Base-by-base conservation (phyloP, 2,888 invertebrate genomes). In the Pyralis farinalis region DNA sequence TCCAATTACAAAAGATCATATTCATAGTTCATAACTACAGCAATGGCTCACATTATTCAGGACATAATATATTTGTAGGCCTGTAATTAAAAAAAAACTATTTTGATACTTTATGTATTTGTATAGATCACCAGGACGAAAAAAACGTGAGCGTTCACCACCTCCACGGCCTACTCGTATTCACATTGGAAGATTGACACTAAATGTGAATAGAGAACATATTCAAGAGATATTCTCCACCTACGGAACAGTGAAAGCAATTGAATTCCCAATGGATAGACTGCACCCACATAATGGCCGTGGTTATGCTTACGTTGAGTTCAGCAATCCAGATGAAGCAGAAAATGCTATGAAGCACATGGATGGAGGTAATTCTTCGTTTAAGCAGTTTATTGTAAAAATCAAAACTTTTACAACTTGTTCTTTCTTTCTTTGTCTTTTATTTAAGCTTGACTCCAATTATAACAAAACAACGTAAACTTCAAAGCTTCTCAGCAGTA, bases 331-430 rank as follows among this genome's bases (percentile, higher is more conserved):
- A 0, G 98, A 98, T 55, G 98, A 98, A 78, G 98, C 99, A 11
- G 98, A 98, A 74, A 97, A 98, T 77, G 99, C 99, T 0, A 97
- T 99, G 94, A 98, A 98, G 79, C 97, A 98, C 71, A 99, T 99
- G 99, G 98, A 99, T 85, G 99, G 98, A 71, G 99, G 95, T 93
- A 84, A 20, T 11, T 22, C 22, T 34, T 27, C 7, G 16, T 16
- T 16, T 16, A 16, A 16, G n/a, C n/a, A n/a, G n/a, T n/a, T n/a
- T n/a, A n/a, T n/a, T n/a, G n/a, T n/a, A n/a, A n/a, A n/a, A n/a
- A n/a, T n/a, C n/a, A n/a, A n/a, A n/a, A n/a, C n/a, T n/a, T n/a
- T n/a, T n/a, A n/a, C n/a, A n/a, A n/a, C n/a, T n/a, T n/a, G n/a
- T n/a, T n/a, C n/a, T n/a, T n/a, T n/a, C n/a, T n/a, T n/a, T n/a